Base-by-base conservation (phyloP, 1,140 invertebrate genomes). In the Tribolium castaneum region DNA sequence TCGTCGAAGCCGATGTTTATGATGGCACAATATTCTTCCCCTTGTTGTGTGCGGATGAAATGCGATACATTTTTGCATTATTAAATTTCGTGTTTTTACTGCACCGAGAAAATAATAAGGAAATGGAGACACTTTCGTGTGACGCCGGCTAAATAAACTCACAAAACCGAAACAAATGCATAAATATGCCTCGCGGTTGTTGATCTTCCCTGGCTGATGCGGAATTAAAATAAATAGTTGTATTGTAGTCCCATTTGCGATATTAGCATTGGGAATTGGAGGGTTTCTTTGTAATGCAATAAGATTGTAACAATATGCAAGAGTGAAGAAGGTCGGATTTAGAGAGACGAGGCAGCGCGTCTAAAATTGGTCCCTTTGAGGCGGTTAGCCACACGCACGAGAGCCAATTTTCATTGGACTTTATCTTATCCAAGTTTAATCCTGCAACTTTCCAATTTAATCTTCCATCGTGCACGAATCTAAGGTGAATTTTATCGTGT, bases 401-500 rank as follows among this genome's bases (percentile, higher is more conserved):
- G 59, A 35, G 59, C n/a, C 59, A 66, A 66, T 66, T 66, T 66
- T 66, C 59, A 66, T 34, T 35, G 59, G 59, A 66, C 59, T 66
- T n/a, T 54, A 52, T 73, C 49, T 35, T 51, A 73, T 73, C 71
- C 19, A n/a, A 73, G 34, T 73, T 54, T 73, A 73, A 73, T 73
- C 49, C 71, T 54, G 12, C 71, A 54, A 54, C 19, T 73, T 54
- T 51, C 71, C 71, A 52, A 73, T 73, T 73, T 73, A 73, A 73
- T 72, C 70, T 72, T 49, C 39, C 25, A 71, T 71, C 66, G 56
- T 30, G 19, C 14, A 16, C 35, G 39, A 50, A 72, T 73, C 34
- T 73, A 73, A 73, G 71, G 71, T 73, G 49, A 73, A 54, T 73
- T 73, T 73, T 73, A 73, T 54, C 49, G 71, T n/a, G 49, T 51